Conservation (phyloP, 2,113 vertebrate species). For the Hylia prasina region DNA sequence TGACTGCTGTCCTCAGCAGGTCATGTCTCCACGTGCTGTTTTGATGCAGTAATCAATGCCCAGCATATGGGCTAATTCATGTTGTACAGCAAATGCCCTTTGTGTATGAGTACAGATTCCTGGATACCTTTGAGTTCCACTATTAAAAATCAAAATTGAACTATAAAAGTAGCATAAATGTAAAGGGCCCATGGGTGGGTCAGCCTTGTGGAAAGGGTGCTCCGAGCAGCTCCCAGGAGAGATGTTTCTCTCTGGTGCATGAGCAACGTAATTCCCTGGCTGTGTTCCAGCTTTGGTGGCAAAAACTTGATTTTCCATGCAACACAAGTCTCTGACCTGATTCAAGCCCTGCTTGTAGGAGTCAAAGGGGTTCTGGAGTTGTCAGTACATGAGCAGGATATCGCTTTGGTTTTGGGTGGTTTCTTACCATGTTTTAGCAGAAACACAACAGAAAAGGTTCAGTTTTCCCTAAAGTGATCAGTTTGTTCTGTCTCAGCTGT, state of each 20-base stretch:
- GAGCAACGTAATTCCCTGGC: neutral
- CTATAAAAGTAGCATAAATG: rapidly evolving
- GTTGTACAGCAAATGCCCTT: rapidly evolving
- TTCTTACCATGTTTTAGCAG: neutral
- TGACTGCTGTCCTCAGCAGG: neutral
- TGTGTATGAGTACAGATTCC: neutral
- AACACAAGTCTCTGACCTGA: neutral
- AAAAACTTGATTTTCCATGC: neutral
- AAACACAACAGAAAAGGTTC: neutral
- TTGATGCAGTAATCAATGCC: neutral
- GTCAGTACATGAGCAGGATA: rapidly evolving
- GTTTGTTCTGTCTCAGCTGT: neutral
- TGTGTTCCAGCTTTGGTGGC: neutral
- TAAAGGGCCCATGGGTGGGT: neutral
- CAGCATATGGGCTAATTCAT: neutral
- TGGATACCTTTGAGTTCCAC: neutral
- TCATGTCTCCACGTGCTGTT: neutral
- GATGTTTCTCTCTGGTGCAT: neutral
- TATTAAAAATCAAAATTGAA: neutral
- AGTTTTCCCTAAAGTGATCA: neutral
- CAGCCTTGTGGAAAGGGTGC: neutral
- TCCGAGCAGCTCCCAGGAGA: neutral
- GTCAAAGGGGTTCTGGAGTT: neutral
- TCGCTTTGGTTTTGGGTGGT: neutral
- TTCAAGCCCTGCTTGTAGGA: neutral